Evolutionary conservation across 2,113 vertebrate genomes (phyloP).

Genomic region (Eclectus roratus): DNA sequence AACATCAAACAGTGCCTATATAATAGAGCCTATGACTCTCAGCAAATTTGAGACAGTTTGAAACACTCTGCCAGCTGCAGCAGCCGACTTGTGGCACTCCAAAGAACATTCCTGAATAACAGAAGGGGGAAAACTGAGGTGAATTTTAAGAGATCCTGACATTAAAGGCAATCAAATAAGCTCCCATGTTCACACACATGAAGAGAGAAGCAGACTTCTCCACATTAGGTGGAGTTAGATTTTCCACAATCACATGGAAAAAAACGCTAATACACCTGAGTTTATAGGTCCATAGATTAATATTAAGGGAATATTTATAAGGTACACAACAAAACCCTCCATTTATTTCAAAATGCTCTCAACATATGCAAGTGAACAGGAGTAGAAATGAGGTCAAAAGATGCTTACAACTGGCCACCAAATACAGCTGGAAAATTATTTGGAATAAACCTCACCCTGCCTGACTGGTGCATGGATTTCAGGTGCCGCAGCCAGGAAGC

Average conservation of each 20-base stretch:
- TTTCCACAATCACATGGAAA: background rate
- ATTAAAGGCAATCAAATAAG: background rate
- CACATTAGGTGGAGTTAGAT: background rate
- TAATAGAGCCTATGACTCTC: background rate
- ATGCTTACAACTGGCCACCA: background rate
- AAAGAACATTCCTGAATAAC: slow-evolving; percentile 37
- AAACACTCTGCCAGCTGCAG: slow-evolving; percentile 35
- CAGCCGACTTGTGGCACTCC: background rate
- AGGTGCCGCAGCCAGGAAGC: background rate
- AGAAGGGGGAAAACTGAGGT: background rate
- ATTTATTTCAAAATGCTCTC: background rate
- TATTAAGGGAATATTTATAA: background rate
- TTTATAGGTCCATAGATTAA: background rate
- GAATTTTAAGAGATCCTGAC: background rate
- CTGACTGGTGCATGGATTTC: background rate
- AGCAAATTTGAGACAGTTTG: background rate
- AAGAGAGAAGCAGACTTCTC: background rate
- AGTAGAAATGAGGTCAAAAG: background rate
- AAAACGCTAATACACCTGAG: background rate
- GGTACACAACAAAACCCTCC: background rate
- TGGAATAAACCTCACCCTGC: background rate
- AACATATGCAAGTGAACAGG: fast-evolving
- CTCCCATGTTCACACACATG: background rate
- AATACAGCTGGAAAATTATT: background rate
- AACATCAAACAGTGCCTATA: background rate